Conservation (phyloP, 92 coral and sea anemone genomes). For the Chrysogorgia sp. region DNA sequence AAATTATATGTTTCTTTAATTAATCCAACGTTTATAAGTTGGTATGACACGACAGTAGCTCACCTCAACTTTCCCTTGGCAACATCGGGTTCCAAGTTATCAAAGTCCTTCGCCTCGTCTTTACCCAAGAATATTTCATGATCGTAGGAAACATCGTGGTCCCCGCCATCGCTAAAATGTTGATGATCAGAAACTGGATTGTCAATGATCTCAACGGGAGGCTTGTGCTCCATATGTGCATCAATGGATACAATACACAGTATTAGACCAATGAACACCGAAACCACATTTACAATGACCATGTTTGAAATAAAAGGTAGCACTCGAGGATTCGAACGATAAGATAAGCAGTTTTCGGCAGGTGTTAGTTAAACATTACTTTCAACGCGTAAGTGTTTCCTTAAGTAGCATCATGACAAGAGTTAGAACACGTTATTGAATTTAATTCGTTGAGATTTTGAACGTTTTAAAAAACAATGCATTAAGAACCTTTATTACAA, state of each 20-base stretch:
- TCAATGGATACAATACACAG: neutral
- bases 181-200: conserved; percentile 23
- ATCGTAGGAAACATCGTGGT: conserved; percentile 27
- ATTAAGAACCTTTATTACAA: conserved; percentile 22
- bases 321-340: neutral
- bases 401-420: neutral
- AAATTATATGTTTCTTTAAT: no score
- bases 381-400: neutral
- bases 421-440: conserved; percentile 12
- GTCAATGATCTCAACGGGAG: neutral
- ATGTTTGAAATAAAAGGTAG: neutral
- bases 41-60: neutral
- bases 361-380: neutral
- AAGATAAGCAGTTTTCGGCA: neutral
- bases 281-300: neutral
- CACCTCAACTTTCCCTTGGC: conserved; percentile 29
- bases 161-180: conserved; percentile 26
- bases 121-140: conserved; percentile 38
- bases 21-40: neutral
- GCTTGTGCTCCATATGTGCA: conserved; percentile 9
- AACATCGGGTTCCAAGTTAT: conserved; percentile 19
- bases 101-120: conserved; percentile 24
- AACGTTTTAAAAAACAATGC: neutral
- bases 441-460: conserved; percentile 23
- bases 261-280: neutral